A percentile compares a stretch with the other conserved stretches of the same genome.
These are phyloP conservation scores for Protobothrops flavoviridis DNA, from an alignment of 2,113 vertebrate genomes.

Conservation along the genomic window DNA sequence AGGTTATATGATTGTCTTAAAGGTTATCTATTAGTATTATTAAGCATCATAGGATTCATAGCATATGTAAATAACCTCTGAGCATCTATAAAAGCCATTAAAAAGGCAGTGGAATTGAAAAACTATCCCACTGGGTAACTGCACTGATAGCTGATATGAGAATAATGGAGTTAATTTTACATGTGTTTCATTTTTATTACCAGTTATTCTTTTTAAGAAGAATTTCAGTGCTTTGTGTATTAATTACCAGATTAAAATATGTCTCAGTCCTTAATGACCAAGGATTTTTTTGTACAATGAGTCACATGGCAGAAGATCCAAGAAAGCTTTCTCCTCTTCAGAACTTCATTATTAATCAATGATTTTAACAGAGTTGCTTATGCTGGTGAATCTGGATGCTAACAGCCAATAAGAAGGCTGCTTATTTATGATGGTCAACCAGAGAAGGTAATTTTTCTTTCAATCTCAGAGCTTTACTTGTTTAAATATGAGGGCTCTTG, in stretches of 20 bases:
- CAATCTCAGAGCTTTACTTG: too few relatives aligned
- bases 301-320: not conserved
- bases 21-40: slow-evolving; percentile 35
- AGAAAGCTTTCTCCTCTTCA: not conserved
- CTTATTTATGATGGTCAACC: too few relatives aligned
- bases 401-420: too few relatives aligned
- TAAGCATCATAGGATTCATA: slow-evolving; percentile 6
- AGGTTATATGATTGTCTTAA: not conserved
- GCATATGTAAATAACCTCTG: not conserved
- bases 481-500: too few relatives aligned
- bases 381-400: not conserved
- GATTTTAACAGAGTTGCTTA: not conserved
- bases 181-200: not conserved
- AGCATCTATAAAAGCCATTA: not conserved
- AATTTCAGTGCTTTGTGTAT: not conserved
- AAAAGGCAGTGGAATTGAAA: not conserved
- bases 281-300: not conserved
- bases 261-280: not conserved
- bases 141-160: not conserved
- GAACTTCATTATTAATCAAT: not conserved
- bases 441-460: too few relatives aligned
- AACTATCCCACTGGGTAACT: not conserved
- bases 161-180: not conserved
- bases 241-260: not conserved
- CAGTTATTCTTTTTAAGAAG: not conserved